phyloP scores from a whole-genome alignment of 2,797 vertebrate genomes.

The Luscinia luscinia region DNA sequence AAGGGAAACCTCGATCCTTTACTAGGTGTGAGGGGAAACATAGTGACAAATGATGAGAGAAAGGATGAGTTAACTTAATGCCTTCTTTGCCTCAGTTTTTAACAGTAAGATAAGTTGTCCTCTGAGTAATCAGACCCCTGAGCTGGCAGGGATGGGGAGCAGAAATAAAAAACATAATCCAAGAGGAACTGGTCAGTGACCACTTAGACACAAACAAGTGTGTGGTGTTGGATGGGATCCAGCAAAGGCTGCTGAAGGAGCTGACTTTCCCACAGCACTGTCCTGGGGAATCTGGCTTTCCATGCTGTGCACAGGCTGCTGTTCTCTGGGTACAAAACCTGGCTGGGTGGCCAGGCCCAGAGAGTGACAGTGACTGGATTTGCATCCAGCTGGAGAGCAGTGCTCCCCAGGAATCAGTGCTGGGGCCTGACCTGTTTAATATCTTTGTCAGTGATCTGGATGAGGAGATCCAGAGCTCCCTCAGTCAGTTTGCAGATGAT shows the following conservation, averaged over 20 bases:
- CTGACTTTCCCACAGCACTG: background rate
- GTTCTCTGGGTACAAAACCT: background rate
- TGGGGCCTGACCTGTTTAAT: background rate
- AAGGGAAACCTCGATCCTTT: background rate
- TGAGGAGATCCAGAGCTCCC: background rate
- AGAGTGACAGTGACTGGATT: background rate
- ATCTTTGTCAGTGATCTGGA: background rate
- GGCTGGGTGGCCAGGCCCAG: too few relatives aligned
- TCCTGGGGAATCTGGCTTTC: background rate
- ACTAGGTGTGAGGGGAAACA: background rate
- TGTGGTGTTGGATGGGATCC: background rate
- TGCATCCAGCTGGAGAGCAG: background rate
- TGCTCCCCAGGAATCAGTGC: background rate
- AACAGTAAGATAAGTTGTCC: background rate
- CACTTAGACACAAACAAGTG: background rate
- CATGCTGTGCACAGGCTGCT: rapidly evolving
- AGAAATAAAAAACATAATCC: background rate
- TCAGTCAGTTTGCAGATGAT: background rate
- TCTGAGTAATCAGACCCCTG: background rate
- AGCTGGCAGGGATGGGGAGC: background rate
- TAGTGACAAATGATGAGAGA: background rate
- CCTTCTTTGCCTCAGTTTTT: background rate
- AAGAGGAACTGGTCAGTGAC: background rate
- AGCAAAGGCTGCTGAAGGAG: background rate
- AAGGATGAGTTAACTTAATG: background rate